Percentiles rank a stretch among this genome's conserved stretches.
Evolutionary conservation across 2,888 invertebrate genomes (phyloP).

Genomic region (Sarcophaga caerulescens): DNA sequence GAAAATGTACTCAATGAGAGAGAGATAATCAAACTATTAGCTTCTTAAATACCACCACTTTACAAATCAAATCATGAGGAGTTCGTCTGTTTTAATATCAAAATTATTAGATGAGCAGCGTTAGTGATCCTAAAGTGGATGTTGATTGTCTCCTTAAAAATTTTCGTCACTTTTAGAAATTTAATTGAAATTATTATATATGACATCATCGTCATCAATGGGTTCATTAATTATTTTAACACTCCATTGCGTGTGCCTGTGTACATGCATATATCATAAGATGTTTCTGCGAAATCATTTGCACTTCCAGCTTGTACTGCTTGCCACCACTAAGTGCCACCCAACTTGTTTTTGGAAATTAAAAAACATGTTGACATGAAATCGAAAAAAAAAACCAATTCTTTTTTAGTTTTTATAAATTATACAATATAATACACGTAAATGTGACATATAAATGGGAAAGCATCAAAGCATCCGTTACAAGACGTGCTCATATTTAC

Average conservation of each 20-base stretch:
- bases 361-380: conserved; percentile 46
- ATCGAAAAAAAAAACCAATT: conserved; percentile 19
- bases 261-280: not conserved
- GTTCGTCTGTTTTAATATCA: too few relatives aligned
- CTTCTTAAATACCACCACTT: too few relatives aligned
- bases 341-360: conserved; percentile 31
- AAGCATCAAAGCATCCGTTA: conserved; percentile 65
- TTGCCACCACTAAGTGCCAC: conserved; percentile 19
- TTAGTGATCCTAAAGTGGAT: too few relatives aligned
- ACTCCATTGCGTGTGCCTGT: not conserved
- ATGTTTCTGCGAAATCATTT: conserved; percentile 33
- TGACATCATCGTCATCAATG: not conserved
- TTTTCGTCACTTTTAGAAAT: not conserved
- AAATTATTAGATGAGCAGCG: too few relatives aligned
- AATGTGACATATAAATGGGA: conserved; percentile 43
- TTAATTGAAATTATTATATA: not conserved
- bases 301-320: conserved; percentile 2
- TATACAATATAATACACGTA: conserved; percentile 53
- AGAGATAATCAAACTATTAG: too few relatives aligned
- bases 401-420: not conserved
- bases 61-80: too few relatives aligned
- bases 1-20: too few relatives aligned
- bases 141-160: too few relatives aligned
- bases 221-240: not conserved
- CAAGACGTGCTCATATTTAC: conserved; percentile 63